A percentile compares a stretch with the other conserved stretches of the same genome.
phyloP scores from a whole-genome alignment of 2,113 vertebrate genomes.

The Crotalus viridis region DNA sequence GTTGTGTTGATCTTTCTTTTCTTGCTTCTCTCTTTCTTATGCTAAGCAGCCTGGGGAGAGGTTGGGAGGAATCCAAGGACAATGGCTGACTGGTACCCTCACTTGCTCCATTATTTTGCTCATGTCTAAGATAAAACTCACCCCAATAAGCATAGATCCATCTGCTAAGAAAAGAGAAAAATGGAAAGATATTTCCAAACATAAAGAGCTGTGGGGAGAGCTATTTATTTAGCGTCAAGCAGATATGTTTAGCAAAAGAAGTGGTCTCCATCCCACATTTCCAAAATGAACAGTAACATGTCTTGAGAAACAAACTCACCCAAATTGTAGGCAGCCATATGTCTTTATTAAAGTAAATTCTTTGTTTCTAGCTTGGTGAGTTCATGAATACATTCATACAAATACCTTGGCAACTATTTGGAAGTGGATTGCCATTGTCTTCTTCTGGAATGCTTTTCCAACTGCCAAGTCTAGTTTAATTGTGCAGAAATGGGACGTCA shows the following conservation, averaged over 20 bases:
- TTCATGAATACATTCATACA: background rate
- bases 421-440: background rate
- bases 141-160: slow-evolving; percentile 6
- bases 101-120: background rate
- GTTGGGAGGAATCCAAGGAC: slow-evolving; percentile 7
- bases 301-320: background rate
- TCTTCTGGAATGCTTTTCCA: background rate
- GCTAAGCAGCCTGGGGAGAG: background rate
- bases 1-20: background rate
- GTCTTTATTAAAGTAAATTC: background rate
- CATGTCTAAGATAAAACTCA: background rate
- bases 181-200: background rate
- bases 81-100: background rate
- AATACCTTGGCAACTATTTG: background rate
- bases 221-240: background rate
- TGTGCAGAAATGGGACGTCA: background rate
- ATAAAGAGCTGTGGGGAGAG: background rate
- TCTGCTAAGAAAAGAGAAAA: slow-evolving; percentile 9
- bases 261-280: background rate
- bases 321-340: no score
- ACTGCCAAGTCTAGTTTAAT: background rate
- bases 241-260: background rate
- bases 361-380: background rate
- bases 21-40: background rate
- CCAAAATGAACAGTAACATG: background rate